These are phyloP conservation scores for Tamandua tetradactyla DNA, from an alignment of 2,797 vertebrate species.

Conservation along the genomic window DNA sequence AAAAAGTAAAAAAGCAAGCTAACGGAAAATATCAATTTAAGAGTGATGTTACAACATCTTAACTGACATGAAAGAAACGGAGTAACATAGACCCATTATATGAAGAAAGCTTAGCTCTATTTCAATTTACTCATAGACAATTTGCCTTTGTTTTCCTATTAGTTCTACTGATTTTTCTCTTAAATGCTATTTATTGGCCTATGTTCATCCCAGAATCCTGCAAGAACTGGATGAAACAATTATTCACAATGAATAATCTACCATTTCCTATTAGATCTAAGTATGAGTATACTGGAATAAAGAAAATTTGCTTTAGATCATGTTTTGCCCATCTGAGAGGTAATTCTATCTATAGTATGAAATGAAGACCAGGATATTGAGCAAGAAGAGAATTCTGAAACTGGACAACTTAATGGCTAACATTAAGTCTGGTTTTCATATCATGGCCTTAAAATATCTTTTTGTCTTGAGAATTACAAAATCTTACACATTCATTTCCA, in stretches of 20 bases:
- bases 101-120: not conserved
- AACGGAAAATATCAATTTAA: not conserved
- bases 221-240: not conserved
- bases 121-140: not conserved
- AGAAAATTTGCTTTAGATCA: not conserved
- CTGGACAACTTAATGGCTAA: not conserved
- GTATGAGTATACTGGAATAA: not conserved
- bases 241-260: not conserved
- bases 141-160: not conserved
- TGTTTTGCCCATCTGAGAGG: not conserved
- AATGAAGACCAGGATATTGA: not conserved
- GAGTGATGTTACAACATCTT: not conserved
- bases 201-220: not conserved
- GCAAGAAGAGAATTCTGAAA: not conserved
- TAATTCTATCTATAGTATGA: not conserved
- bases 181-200: not conserved
- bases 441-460: not conserved
- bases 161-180: not conserved
- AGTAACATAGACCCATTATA: not conserved
- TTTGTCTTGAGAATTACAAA: not conserved
- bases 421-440: not conserved
- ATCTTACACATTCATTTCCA: not conserved
- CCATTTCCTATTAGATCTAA: not conserved
- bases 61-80: constrained; percentile 7
- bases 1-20: not conserved